Conservation (phyloP, 1,140 invertebrate species). For the Sitobion miscanthi region DNA sequence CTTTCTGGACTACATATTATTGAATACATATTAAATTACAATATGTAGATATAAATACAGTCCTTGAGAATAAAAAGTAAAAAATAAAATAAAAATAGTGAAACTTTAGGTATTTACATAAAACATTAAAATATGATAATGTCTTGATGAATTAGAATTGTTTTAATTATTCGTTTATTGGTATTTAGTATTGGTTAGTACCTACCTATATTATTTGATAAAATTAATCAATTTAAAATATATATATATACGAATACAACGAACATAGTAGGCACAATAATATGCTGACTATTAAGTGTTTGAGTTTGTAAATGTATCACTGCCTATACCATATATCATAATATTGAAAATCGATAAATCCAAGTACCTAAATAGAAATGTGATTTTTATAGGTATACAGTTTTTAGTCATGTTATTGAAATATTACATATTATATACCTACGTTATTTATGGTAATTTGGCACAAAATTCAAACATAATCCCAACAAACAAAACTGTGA, state of each 20-base stretch:
- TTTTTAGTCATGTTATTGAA: too few relatives aligned
- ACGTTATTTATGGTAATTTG: too few relatives aligned
- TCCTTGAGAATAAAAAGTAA: neutral
- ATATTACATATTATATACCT: too few relatives aligned
- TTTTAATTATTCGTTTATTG: too few relatives aligned
- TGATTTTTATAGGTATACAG: too few relatives aligned
- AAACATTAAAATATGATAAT: neutral
- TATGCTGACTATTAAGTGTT: neutral
- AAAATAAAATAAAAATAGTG: neutral
- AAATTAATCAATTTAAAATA: neutral
- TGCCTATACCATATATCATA: too few relatives aligned
- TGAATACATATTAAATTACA: neutral
- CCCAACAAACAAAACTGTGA: too few relatives aligned
- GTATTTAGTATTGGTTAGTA: too few relatives aligned
- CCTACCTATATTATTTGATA: neutral
- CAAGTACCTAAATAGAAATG: too few relatives aligned
- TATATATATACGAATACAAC: neutral
- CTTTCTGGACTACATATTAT: neutral
- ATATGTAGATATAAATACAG: neutral
- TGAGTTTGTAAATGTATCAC: too few relatives aligned
- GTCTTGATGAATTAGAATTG: neutral
- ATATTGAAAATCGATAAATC: too few relatives aligned
- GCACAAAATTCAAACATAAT: too few relatives aligned
- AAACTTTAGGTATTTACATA: neutral
- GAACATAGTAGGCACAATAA: neutral